phyloP scores from a whole-genome alignment of 1,140 invertebrate species.

The Reticulitermes speratus region DNA sequence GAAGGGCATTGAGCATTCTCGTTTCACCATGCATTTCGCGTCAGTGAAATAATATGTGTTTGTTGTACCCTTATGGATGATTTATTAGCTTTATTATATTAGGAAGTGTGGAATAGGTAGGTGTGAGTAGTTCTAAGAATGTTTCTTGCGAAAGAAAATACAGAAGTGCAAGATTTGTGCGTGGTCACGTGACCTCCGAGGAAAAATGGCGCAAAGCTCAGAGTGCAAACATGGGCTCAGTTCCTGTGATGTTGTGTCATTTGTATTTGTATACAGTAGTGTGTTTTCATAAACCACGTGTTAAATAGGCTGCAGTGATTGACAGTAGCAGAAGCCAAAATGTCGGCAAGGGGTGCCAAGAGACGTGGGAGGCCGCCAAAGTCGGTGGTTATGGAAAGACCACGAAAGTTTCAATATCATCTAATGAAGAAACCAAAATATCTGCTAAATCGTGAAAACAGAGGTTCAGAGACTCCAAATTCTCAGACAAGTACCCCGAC shows the following conservation, averaged over 20 bases:
- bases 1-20: slow-evolving; percentile 52
- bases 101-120: slow-evolving; percentile 31
- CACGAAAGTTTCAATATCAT: slow-evolving; percentile 81
- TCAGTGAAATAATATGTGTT: slow-evolving; percentile 59
- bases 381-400: slow-evolving; percentile 77
- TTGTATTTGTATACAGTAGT: slow-evolving; percentile 62
- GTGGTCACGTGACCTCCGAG: slow-evolving; percentile 58
- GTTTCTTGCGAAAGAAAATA: slow-evolving; percentile 32
- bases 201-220: slow-evolving; percentile 61
- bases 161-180: slow-evolving; percentile 28
- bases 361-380: slow-evolving; percentile 86
- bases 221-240: slow-evolving; percentile 55
- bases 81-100: slow-evolving; percentile 29
- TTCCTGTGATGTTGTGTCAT: slow-evolving; percentile 57
- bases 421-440: slow-evolving; percentile 91
- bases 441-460: slow-evolving; percentile 64
- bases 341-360: slow-evolving; percentile 82
- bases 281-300: slow-evolving; percentile 53
- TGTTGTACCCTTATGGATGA: slow-evolving; percentile 39
- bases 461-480: slow-evolving; percentile 61
- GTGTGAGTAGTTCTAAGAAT: slow-evolving; percentile 26
- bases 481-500: slow-evolving; percentile 73
- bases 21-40: slow-evolving; percentile 56
- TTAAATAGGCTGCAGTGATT: slow-evolving; percentile 43
- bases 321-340: slow-evolving; percentile 53